Conservation (phyloP, 2,113 vertebrate genomes). For the Asarcornis scutulata region DNA sequence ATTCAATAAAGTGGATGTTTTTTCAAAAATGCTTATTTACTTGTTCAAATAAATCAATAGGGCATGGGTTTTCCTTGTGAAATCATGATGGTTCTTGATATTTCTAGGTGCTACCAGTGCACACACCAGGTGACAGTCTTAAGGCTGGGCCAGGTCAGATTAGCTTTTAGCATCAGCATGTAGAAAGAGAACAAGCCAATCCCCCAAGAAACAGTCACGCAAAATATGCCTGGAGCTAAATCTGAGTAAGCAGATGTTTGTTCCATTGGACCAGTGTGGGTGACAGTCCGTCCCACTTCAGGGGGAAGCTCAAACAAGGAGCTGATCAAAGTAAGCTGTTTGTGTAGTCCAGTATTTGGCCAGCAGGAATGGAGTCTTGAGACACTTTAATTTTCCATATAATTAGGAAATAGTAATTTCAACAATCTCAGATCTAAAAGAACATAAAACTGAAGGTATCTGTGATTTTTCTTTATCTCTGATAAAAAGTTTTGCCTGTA, state of each 20-base stretch:
- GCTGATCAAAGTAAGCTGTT: neutral
- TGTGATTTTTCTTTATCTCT: neutral
- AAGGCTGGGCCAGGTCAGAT: neutral
- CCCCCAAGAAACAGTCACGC: neutral
- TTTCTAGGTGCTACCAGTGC: neutral
- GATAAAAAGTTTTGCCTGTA: neutral
- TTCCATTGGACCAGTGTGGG: neutral
- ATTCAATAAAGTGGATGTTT: neutral
- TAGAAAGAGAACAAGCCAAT: neutral
- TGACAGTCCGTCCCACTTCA: neutral
- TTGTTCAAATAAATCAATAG: neutral
- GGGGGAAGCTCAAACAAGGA: neutral
- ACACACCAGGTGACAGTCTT: neutral
- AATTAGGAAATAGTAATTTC: neutral
- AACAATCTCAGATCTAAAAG: neutral
- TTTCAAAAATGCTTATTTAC: constrained; percentile 9
- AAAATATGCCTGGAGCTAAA: constrained; percentile 18
- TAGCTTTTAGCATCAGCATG: neutral
- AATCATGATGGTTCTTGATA: neutral
- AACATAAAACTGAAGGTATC: neutral
- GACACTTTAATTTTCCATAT: neutral
- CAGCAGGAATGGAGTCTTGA: neutral
- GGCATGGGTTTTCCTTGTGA: neutral
- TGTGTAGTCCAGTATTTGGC: neutral
- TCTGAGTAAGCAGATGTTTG: neutral